These are phyloP conservation scores for Pheosia gnoma DNA, from an alignment of 2,888 invertebrate genomes.

Conservation along the genomic window DNA sequence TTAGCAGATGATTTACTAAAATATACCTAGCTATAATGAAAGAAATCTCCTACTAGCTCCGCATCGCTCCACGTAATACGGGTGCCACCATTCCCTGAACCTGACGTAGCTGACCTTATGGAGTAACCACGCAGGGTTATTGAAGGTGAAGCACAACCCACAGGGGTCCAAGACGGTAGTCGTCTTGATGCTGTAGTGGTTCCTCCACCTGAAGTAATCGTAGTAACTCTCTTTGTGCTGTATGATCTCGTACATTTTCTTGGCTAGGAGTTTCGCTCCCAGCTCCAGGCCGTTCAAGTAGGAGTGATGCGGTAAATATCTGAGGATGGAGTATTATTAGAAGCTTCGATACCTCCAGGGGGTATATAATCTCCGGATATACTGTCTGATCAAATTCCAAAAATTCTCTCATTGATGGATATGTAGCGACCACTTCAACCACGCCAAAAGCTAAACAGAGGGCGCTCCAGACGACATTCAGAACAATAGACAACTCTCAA, in stretches of 20 bases:
- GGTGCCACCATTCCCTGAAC: constrained; percentile 70
- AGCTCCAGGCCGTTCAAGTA: constrained; percentile 52
- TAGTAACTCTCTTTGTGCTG: constrained; percentile 48
- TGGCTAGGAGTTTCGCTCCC: constrained; percentile 48
- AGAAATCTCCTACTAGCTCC: not conserved
- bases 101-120: constrained; percentile 31
- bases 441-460: no score
- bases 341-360: no score
- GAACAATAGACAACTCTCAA: no score
- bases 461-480: no score
- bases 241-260: constrained; percentile 51
- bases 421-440: no score
- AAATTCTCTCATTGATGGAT: no score
- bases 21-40: not conserved
- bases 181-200: constrained; percentile 53
- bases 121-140: constrained; percentile 49
- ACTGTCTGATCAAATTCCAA: no score
- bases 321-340: constrained; percentile 19
- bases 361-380: no score
- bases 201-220: constrained; percentile 64
- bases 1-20: no score
- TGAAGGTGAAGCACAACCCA: constrained; percentile 53
- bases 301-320: constrained; percentile 58
- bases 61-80: constrained; percentile 43
- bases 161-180: constrained; percentile 53